phyloP scores from a whole-genome alignment of 2,113 vertebrate species.

The Coracopsis vasa region DNA sequence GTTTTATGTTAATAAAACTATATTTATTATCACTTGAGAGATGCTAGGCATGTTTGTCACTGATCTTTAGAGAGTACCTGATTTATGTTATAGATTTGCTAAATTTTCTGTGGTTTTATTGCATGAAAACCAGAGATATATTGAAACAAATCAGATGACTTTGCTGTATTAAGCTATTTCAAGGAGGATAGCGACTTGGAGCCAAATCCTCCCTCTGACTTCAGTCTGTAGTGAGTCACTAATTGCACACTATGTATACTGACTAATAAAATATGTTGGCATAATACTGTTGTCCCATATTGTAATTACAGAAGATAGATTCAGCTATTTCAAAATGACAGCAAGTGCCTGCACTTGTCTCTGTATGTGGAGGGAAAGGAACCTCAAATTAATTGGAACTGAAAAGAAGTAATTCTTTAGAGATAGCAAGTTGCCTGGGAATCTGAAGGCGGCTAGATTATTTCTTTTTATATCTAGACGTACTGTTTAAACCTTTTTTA shows the following conservation, averaged over 20 bases:
- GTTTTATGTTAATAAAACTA: not conserved
- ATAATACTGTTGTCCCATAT: conserved; percentile 46
- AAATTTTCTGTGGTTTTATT: not conserved
- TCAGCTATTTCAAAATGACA: conserved; percentile 26
- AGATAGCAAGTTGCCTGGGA: not conserved
- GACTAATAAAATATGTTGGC: conserved; percentile 62
- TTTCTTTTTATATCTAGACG: not conserved
- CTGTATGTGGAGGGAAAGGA: not conserved
- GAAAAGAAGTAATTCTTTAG: not conserved
- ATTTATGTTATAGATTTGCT: not conserved
- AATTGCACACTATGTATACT: conserved; percentile 47
- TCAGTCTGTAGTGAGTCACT: conserved; percentile 63
- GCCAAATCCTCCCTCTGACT: conserved; percentile 31
- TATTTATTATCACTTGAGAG: not conserved
- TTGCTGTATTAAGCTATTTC: conserved; percentile 6
- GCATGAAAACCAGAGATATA: not conserved
- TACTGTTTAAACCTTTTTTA: not conserved
- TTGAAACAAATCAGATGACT: not conserved
- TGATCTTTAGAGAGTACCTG: not conserved
- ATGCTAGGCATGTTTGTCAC: not conserved
- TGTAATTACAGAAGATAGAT: conserved; percentile 52
- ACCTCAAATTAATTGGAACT: not conserved
- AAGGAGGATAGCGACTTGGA: not conserved
- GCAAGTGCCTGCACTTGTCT: not conserved
- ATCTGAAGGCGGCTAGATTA: not conserved